Evolutionary conservation across 2,888 invertebrate species (phyloP).

Genomic region (Eurois occulta): DNA sequence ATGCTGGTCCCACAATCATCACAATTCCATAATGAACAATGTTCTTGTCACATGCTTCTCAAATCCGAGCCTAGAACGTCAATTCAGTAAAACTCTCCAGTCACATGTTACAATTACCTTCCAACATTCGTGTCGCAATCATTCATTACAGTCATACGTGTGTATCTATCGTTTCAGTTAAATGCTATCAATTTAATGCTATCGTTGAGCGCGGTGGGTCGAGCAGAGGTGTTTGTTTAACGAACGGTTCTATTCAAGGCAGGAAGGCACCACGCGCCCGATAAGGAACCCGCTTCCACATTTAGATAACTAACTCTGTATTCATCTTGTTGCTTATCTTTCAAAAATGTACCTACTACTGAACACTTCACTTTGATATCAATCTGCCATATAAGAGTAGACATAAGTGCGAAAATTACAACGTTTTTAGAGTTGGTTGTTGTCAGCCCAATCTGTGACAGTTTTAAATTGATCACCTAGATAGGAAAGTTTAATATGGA

Average conservation of each 20-base stretch:
- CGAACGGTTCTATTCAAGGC: constrained; percentile 27
- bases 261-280: constrained; percentile 69
- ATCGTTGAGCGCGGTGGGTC: constrained; percentile 32
- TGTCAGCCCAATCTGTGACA: constrained; percentile 36
- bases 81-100: constrained; percentile 2
- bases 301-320: constrained; percentile 61
- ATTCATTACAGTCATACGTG: constrained; percentile 27
- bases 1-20: too few species aligned
- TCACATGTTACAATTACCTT: constrained; percentile 16
- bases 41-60: not conserved
- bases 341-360: constrained; percentile 1
- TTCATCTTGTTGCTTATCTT: constrained; percentile 53
- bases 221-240: constrained; percentile 52
- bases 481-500: constrained; percentile 37
- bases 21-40: not conserved
- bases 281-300: constrained; percentile 65
- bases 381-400: not conserved
- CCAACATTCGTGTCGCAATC: constrained; percentile 15
- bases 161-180: constrained; percentile 57
- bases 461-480: constrained; percentile 50
- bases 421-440: not conserved
- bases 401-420: constrained; percentile 1
- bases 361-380: constrained; percentile 11
- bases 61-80: not conserved
- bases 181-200: constrained; percentile 57